phyloP scores from a whole-genome alignment of 2,888 invertebrate genomes.

The Drosophila kuntzei region DNA sequence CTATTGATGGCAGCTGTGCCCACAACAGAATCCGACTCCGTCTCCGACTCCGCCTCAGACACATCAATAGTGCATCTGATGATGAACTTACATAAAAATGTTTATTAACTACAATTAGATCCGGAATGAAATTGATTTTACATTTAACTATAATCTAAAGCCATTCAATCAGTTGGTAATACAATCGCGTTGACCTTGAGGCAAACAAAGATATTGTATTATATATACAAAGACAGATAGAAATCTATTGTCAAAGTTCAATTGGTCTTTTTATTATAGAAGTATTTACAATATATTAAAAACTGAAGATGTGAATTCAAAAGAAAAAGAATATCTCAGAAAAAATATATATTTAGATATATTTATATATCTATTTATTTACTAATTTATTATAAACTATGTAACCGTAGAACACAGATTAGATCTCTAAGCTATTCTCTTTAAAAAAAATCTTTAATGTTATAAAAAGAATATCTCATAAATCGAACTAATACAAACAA shows the following conservation, averaged over 20 bases:
- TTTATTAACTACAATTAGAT: slow-evolving; percentile 42
- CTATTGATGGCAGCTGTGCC: slow-evolving; percentile 50
- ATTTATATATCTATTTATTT: too few relatives aligned
- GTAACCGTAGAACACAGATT: too few relatives aligned
- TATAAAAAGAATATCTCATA: too few relatives aligned
- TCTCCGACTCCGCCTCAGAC: slow-evolving; percentile 5
- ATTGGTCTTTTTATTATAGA: background rate
- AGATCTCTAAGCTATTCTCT: too few relatives aligned
- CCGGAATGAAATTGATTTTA: slow-evolving; percentile 34
- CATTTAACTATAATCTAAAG: slow-evolving; percentile 9
- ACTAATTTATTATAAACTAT: too few relatives aligned
- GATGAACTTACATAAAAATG: slow-evolving; percentile 38
- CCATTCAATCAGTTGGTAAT: slow-evolving; percentile 9
- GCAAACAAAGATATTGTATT: slow-evolving; percentile 1
- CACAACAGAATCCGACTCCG: slow-evolving; percentile 11
- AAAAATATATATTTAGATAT: too few relatives aligned
- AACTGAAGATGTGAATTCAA: background rate
- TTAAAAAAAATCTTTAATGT: too few relatives aligned
- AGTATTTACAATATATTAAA: background rate
- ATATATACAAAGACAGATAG: background rate
- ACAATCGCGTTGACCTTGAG: slow-evolving; percentile 14
- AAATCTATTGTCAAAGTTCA: background rate
- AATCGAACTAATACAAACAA: too few relatives aligned
- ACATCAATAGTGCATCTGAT: slow-evolving; percentile 34
- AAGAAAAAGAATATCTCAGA: too few relatives aligned